Base-by-base conservation (phyloP, 2,888 invertebrate genomes). In the Acheta domesticus region DNA sequence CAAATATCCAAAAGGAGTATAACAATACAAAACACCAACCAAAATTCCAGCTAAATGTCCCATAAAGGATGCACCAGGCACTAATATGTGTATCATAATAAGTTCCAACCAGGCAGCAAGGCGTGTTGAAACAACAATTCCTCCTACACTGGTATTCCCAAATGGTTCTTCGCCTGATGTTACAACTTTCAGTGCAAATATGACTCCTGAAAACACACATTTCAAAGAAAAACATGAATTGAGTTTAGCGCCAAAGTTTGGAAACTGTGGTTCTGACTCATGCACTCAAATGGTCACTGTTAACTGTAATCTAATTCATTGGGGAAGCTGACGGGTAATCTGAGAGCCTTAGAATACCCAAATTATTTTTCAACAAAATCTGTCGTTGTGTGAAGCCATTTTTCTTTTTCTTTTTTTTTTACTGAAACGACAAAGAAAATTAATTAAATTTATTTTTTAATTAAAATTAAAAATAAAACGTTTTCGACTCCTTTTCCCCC, bases 41-140 rank as follows among this genome's bases (percentile, higher is more conserved):
- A 92, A 83, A 82, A 92, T 91, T 12, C 92, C 92, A 48, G 91
- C 90, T 48, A 92, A 85, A 84, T 92, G 92, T 49, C 91, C 92
- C 83, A 89, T 82, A 83, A 92, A 91, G 1, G 92, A 92, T 2
- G 90, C 89, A 83, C 90, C 89, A 19, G 92, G 92, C 2, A 90
- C 89, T 49, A 91, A 84, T 1, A 92, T 49, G 83, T 91, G 90
- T 82, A 92, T 92, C 14, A 91, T 85, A 19, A 90, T 79, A 50
- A 92, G 85, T 83, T 92, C 92, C 0, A 87, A 87, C 92, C 92
- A 92, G 79, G 89, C 90, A 1, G 90, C 89, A 83, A 88, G 87
- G 83, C 87, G 87, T 50, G 88, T 87, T 1, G 90, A 89, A 2
- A 91, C 87, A 75, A 86, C 86, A 12, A 88, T 83, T 14, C 86